phyloP scores from a whole-genome alignment of 2,797 vertebrate species.

The Cyprinella venusta region DNA sequence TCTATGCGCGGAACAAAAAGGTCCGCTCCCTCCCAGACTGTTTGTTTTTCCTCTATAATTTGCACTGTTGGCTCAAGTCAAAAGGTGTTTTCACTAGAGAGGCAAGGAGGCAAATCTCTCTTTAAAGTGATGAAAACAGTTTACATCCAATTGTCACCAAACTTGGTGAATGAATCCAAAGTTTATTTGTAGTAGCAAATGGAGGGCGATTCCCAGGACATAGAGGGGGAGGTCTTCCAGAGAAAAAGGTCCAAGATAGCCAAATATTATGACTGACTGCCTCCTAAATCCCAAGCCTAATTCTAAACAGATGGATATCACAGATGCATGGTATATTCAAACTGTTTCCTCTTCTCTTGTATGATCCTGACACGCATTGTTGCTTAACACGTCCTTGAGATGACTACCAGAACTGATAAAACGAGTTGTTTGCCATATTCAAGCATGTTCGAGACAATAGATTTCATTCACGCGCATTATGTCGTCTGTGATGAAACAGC shows the following conservation, averaged over 20 bases:
- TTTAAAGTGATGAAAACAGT: conserved; percentile 70
- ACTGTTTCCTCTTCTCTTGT: conserved; percentile 64
- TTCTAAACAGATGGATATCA: conserved; percentile 72
- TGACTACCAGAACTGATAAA: conserved; percentile 56
- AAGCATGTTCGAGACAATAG: conserved; percentile 52
- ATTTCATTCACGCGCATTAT: conserved; percentile 52
- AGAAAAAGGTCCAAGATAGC: conserved; percentile 84
- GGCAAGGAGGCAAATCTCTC: conserved; percentile 64
- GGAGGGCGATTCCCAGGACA: conserved; percentile 86
- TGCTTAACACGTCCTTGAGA: conserved; percentile 56
- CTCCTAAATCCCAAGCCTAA: conserved; percentile 89
- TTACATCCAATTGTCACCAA: conserved; percentile 70
- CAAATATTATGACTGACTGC: conserved; percentile 88
- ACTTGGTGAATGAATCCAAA: conserved; percentile 72
- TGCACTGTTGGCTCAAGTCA: conserved; percentile 64
- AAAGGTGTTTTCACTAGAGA: conserved; percentile 72
- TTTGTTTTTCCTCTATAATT: conserved; percentile 69
- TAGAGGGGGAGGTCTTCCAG: conserved; percentile 85
- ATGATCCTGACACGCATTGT: conserved; percentile 57
- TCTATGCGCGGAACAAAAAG: conserved; percentile 59
- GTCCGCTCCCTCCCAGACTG: conserved; percentile 58
- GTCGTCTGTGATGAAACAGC: conserved; percentile 55
- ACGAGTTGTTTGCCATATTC: conserved; percentile 53
- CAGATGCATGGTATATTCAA: conserved; percentile 77
- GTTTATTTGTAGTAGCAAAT: conserved; percentile 78